Conservation (phyloP, 2,113 vertebrate genomes). For the Melanostigma gelatinosum region DNA sequence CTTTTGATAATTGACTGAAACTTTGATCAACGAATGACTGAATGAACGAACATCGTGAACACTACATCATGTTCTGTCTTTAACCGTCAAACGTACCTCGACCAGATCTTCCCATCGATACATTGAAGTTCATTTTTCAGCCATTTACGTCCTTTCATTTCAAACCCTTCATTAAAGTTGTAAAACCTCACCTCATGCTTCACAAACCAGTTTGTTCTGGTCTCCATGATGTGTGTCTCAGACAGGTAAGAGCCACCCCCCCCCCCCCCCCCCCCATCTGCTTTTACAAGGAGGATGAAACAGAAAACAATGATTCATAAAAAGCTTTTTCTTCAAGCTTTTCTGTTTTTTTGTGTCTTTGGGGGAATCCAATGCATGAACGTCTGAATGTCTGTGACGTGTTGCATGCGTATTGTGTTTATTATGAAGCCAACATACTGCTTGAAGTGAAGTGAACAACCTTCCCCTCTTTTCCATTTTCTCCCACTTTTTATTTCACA, state of each 20-base stretch:
- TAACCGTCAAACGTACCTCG: not conserved
- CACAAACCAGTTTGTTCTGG: conserved; percentile 69
- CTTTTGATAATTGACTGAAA: not conserved
- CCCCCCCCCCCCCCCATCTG: conserved; percentile 7
- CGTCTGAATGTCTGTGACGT: not conserved
- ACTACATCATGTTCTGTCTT: not conserved
- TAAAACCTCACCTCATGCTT: conserved; percentile 69
- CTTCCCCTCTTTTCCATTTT: conserved; percentile 6
- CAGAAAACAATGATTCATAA: conserved; percentile 27
- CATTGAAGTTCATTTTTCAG: not conserved
- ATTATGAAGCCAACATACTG: not conserved
- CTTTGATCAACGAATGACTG: not conserved
- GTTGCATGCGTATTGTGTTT: conserved; percentile 45
- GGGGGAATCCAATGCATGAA: conserved; percentile 34
- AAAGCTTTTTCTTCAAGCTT: conserved; percentile 42
- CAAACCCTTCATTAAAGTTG: conserved; percentile 60
- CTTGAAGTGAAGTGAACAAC: conserved; percentile 3
- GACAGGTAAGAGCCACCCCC: conserved; percentile 76
- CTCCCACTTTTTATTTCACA: conserved; percentile 4
- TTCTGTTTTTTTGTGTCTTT: conserved; percentile 49
- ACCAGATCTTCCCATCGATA: not conserved
- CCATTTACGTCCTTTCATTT: not conserved
- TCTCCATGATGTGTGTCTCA: conserved; percentile 69
- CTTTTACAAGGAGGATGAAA: conserved; percentile 21
- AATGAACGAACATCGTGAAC: not conserved